A percentile compares a stretch with the other conserved stretches of the same genome.
phyloP scores from a whole-genome alignment of 2,797 vertebrate species.

The Pangasius mekongensis region DNA sequence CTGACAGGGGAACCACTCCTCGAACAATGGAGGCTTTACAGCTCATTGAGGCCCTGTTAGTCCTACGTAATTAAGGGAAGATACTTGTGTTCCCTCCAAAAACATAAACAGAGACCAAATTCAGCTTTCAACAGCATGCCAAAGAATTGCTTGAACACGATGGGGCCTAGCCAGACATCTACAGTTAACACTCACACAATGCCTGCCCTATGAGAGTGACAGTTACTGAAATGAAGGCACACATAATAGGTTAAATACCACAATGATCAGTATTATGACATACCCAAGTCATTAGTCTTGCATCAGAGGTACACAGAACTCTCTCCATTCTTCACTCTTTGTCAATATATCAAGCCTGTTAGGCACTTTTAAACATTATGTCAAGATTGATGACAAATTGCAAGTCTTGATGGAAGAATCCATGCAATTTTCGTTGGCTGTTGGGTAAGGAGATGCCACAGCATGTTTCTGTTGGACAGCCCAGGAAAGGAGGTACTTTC shows the following conservation, averaged over 20 bases:
- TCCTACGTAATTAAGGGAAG: constrained; percentile 58
- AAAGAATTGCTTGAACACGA: constrained; percentile 41
- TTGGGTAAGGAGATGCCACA: constrained; percentile 25
- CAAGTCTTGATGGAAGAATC: constrained; percentile 45
- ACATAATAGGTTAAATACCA: constrained; percentile 5
- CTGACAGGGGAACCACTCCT: constrained; percentile 60
- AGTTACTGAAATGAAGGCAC: not conserved
- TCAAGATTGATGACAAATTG: constrained; percentile 47
- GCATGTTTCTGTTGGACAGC: constrained; percentile 16
- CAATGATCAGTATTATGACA: constrained; percentile 21
- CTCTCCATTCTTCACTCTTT: constrained; percentile 29
- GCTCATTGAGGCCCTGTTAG: constrained; percentile 54
- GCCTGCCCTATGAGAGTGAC: constrained; percentile 4
- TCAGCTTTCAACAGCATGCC: constrained; percentile 45
- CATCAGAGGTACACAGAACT: constrained; percentile 38
- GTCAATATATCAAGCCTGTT: constrained; percentile 25
- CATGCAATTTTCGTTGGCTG: constrained; percentile 54
- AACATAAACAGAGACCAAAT: constrained; percentile 53
- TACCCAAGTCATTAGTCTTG: constrained; percentile 31
- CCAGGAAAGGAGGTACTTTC: constrained; percentile 21
- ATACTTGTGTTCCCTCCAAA: constrained; percentile 46
- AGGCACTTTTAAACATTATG: constrained; percentile 42
- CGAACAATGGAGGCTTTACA: constrained; percentile 57
- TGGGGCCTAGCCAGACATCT: constrained; percentile 17
- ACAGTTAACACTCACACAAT: constrained; percentile 25